Evolutionary conservation across 1,140 invertebrate species (phyloP), one percentile per base, ranked within the genome.

Genomic region (Stratiolaelaps scimitus): DNA sequence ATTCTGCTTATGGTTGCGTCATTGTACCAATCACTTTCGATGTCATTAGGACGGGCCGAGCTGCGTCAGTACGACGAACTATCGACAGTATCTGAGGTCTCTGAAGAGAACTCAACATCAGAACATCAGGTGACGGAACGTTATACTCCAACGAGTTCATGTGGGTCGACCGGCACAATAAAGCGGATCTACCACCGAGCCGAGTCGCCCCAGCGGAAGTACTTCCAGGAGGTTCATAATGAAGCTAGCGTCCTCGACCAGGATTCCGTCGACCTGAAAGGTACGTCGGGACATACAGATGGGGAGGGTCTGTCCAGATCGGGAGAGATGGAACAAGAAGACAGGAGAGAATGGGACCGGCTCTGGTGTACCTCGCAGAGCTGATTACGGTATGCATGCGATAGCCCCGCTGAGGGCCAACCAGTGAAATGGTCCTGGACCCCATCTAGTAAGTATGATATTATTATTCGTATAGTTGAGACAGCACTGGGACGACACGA

Each of bases 61-160:
- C 34, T 60, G 15, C 53, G 53, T 29, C 43, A 60, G n/a, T 68
- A 64, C 1, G 69, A 68, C 1, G 71, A 72, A 64, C 60, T 71
- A 0, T 71, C 71, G 1, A 72, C 71, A 0, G 70, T 72, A n/a
- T 72, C 71, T 34, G 70, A 72, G 66, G 71, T 72, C 2, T 71
- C 69, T 10, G 71, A 72, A 67, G 71, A 72, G 66, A 72, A 60
- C 26, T 60, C 53, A 23, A 60, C 53, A 19, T 60, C 53, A 15
- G 53, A 60, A 26, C 53, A 60, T 60, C 53, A 60, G 23, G 34
- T 29, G 26, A 60, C 53, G 23, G 53, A 60, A 60, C 53, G 53
- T 23, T 60, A 60, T 23, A 60, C 53, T 17, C 53, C 53, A 34
- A 60, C 53, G 26, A 60, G 53, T 34, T 60, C 53, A 17, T 60